Conservation (phyloP, 2,797 vertebrate genomes). For the Danio jaintianensis region DNA sequence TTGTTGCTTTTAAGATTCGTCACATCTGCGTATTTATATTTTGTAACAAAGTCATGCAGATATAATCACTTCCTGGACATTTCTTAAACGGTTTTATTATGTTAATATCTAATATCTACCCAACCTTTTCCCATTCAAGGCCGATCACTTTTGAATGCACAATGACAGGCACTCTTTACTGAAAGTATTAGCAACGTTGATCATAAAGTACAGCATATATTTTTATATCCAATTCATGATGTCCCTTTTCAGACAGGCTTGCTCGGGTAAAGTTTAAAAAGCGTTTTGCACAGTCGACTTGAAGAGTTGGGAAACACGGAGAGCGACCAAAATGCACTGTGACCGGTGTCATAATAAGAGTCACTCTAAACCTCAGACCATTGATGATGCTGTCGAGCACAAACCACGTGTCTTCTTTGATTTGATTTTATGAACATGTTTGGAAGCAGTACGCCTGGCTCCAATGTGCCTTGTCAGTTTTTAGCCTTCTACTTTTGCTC, state of each 20-base stretch:
- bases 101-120: background rate
- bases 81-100: background rate
- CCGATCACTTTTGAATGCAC: constrained; percentile 29
- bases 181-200: constrained; percentile 34
- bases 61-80: constrained; percentile 7
- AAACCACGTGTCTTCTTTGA: constrained; percentile 4
- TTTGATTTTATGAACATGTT: background rate
- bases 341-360: background rate
- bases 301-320: constrained; percentile 23
- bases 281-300: constrained; percentile 32
- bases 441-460: constrained; percentile 7
- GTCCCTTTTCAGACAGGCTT: background rate
- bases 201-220: background rate
- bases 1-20: constrained; percentile 15
- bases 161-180: background rate
- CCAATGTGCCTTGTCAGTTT: constrained; percentile 34
- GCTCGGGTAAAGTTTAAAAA: background rate
- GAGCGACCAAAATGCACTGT: constrained; percentile 40
- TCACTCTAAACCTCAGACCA: constrained; percentile 4
- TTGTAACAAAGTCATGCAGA: background rate
- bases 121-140: background rate
- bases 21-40: constrained; percentile 23
- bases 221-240: background rate
- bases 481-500: background rate
- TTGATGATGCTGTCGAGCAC: background rate